Evolutionary conservation across 1,140 invertebrate species (phyloP), one percentile per base, ranked within the genome.

Genomic region (Nixonia krombeini): DNA sequence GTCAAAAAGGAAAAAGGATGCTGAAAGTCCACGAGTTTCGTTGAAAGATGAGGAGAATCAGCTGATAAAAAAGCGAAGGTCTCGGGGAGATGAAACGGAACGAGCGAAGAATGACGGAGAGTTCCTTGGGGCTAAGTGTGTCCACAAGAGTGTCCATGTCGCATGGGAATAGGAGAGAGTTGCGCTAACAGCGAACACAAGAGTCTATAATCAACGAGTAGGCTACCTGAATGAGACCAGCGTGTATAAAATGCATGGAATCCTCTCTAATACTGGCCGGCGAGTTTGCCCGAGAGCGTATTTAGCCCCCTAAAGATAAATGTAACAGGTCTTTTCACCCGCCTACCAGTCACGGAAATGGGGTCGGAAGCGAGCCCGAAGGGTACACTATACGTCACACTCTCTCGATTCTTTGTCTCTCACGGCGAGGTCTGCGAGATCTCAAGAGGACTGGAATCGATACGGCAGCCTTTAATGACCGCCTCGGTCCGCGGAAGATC

Each of bases 221-320:
- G 64, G 47, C 61, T 59, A 69, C 67, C 59, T 78, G 76, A 83
- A 82, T 83, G 74, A 82, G 71, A 72, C 53, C 45, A 56, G 53
- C 56, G 73, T 62, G 72, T 84, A 84, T 84, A 82, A 83, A 84
- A 84, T 83, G 81, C 81, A 84, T 84, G 75, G 79, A 75, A 83
- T 82, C 80, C 70, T 59, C 69, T 79, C 67, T 73, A 73, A 79
- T 76, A 68, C 64, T 52, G 72, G 55, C 68, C 57, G 61, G 58
- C 66, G 70, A 76, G 74, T 77, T 78, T 80, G 56, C 73, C 53
- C 65, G 61, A 41, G 58, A 72, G 72, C 72, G 68, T 79, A 76
- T 79, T 80, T 79, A 76, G 57, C 61, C 61, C 47, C 61, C 53
- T 51, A 65, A 74, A 76, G 68, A 79, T 77, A 73, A 81, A 82